These are phyloP conservation scores for Meteorus cinctellus DNA, from an alignment of 2,888 invertebrate species.

Conservation along the genomic window DNA sequence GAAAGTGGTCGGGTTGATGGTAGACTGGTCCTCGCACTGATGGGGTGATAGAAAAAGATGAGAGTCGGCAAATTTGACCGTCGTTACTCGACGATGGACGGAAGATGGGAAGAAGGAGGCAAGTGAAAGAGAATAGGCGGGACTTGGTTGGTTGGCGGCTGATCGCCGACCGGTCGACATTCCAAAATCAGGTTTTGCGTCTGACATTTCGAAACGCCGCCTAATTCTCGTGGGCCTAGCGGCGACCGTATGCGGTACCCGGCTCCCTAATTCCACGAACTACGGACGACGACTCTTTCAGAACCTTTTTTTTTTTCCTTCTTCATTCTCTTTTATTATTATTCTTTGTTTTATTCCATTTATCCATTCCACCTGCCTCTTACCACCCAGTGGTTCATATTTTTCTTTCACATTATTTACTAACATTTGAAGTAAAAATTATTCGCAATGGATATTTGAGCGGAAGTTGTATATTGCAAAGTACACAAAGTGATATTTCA, in stretches of 20 bases:
- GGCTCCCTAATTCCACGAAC: conserved; percentile 52
- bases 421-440: conserved; percentile 11
- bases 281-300: conserved; percentile 37
- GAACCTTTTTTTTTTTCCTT: conserved; percentile 5
- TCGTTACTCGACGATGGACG: conserved; percentile 30
- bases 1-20: conserved; percentile 17
- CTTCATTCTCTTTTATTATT: conserved; percentile 27
- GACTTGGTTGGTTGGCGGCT: conserved; percentile 41
- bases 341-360: conserved; percentile 30
- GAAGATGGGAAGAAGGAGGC: conserved; percentile 25
- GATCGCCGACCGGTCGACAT: conserved; percentile 57
- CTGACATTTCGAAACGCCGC: conserved; percentile 59
- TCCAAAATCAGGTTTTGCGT: conserved; percentile 63
- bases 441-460: conserved; percentile 5
- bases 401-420: conserved; percentile 29
- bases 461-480: conserved; percentile 11
- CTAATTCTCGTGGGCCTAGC: conserved; percentile 52
- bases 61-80: conserved; percentile 43
- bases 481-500: not conserved
- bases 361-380: conserved; percentile 18
- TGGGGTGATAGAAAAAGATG: conserved; percentile 39
- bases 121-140: conserved; percentile 37
- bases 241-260: conserved; percentile 48
- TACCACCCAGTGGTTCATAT: not conserved
- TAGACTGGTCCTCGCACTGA: conserved; percentile 20